These are phyloP conservation scores for Thryonomys swinderianus DNA, from an alignment of 2,113 vertebrate genomes.

Conservation along the genomic window DNA sequence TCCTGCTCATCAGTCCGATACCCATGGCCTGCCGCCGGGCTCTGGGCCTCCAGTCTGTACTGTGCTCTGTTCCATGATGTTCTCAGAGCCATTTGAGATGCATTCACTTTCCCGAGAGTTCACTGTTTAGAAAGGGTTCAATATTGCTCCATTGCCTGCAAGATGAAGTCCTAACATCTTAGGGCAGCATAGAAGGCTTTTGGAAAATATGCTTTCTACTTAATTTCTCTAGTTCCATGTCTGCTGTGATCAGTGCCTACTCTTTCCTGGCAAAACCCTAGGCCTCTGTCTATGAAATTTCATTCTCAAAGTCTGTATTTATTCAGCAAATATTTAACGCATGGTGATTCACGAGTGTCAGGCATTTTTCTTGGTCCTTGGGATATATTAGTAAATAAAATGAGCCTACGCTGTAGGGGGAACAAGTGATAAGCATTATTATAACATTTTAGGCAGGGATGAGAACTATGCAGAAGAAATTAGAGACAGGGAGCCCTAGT, in stretches of 20 bases:
- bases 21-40: neutral
- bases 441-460: neutral
- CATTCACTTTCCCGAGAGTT: neutral
- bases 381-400: neutral
- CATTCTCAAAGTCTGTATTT: neutral
- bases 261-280: neutral
- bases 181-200: neutral
- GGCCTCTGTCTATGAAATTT: neutral
- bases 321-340: neutral
- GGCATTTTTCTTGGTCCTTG: neutral
- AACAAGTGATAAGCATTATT: neutral
- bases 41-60: conserved; percentile 7
- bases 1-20: neutral
- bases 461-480: neutral
- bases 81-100: neutral
- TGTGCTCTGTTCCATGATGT: neutral
- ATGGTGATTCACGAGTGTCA: neutral
- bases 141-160: neutral
- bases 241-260: neutral
- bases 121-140: neutral
- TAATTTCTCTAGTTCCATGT: neutral
- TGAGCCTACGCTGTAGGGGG: neutral
- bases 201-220: neutral
- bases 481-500: neutral
- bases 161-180: conserved; percentile 4